phyloP scores from a whole-genome alignment of 2,888 invertebrate species.

The Meandrusa payeni region DNA sequence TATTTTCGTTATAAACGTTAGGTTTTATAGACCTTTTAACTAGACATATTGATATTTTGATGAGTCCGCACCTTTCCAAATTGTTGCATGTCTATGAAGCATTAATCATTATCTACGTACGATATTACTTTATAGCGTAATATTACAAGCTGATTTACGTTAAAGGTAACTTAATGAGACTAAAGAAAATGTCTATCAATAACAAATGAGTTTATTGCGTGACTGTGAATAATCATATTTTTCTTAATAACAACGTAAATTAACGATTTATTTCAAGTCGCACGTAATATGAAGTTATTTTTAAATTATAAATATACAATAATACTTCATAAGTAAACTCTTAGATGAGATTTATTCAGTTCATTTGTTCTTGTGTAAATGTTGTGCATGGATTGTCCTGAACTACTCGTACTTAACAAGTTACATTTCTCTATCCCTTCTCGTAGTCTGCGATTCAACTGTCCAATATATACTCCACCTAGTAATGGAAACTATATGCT shows the following conservation, averaged over 20 bases:
- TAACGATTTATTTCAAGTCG: constrained; percentile 30
- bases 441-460: no score
- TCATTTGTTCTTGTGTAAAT: no score
- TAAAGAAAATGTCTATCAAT: constrained; percentile 26
- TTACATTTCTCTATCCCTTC: no score
- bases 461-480: no score
- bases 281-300: constrained; percentile 8
- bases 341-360: no score
- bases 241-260: constrained; percentile 4
- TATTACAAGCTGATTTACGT: constrained; percentile 24
- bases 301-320: constrained; percentile 1
- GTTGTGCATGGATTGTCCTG: no score
- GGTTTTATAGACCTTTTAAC: no score
- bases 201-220: constrained; percentile 23
- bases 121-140: constrained; percentile 21
- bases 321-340: no score
- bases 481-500: no score
- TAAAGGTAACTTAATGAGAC: constrained; percentile 25
- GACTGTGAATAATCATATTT: constrained; percentile 18
- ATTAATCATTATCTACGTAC: constrained; percentile 29
- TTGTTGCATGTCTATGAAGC: constrained; percentile 31
- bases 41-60: constrained; percentile 3
- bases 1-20: no score
- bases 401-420: no score
- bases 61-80: constrained; percentile 25